Base-by-base conservation (phyloP, 2,888 invertebrate genomes). In the Venusia cambrica region DNA sequence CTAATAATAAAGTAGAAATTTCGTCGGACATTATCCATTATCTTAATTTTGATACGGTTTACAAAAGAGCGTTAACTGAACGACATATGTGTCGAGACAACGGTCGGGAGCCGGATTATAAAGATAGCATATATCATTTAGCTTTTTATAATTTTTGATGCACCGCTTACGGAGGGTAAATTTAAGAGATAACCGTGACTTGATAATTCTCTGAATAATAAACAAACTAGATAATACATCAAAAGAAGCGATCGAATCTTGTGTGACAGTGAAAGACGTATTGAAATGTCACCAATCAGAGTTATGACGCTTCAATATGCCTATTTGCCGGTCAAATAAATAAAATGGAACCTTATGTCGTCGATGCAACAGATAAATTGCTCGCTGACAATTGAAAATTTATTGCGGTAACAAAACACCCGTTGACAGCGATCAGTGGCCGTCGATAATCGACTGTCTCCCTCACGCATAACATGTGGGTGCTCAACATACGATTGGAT, bases 21-120 rank as follows among this genome's bases (percentile, higher is more conserved):
- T 70, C 67, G 70, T 68, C 74, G 73, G 79, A 73, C 80, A 78
- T 72, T 73, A 72, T 65, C 69, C 76, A 85, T 84, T 85, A 87
- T 85, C 85, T 84, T 78, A 84, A 84, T 84, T 80, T 74, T 77
- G 79, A 83, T 80, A 83, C 73, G 78, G 71, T 68, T 64, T 72
- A 85, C 83, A 81, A 81, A 83, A 80, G 67, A 76, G 77, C 80
- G 80, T 79, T 72, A 79, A 76, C 70, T 69, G 69, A 49, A 38
- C 73, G 70, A 80, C 80, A 85, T 80, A 71, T 83, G 83, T 62
- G 72, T 62, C 18, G 37, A 45, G 48, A 47, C 45, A 50, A 47
- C 50, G 38, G 45, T 35, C 38, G 54, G 55, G 40, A 57, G 56
- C 51, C 45, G 58, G 61, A 57, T 63, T 61, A 61, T 37, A 54